These are phyloP conservation scores for Choloepus hoffmanni DNA, from an alignment of 2,113 vertebrate genomes.

Conservation along the genomic window DNA sequence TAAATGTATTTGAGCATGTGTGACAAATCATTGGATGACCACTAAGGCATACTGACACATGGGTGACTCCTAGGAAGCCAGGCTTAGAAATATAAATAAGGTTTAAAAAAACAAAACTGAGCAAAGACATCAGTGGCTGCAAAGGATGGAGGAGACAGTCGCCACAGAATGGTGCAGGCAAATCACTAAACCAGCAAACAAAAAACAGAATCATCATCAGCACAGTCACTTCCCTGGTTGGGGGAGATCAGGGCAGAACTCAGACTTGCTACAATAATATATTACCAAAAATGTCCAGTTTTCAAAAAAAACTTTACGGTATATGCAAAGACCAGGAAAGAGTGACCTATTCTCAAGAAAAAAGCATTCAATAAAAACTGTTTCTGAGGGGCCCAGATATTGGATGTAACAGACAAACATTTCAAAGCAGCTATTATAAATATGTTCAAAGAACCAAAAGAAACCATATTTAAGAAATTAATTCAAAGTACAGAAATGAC, in stretches of 20 bases:
- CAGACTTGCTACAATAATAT: not conserved
- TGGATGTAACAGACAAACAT: no score
- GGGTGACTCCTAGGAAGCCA: not conserved
- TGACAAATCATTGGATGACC: not conserved
- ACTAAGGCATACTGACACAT: not conserved
- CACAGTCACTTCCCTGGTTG: not conserved
- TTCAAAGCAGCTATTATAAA: no score
- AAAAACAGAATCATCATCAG: not conserved
- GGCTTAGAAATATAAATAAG: not conserved
- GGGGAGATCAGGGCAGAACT: not conserved
- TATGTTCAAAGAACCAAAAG: no score
- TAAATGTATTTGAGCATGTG: not conserved
- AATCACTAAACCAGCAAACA: not conserved
- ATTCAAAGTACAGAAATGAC: no score
- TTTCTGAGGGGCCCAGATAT: not conserved
- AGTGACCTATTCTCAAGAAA: not conserved
- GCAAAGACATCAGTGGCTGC: not conserved
- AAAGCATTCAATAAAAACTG: not conserved
- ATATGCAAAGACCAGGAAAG: not conserved
- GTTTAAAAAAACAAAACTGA: not conserved
- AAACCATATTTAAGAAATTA: no score
- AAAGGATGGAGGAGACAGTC: not conserved
- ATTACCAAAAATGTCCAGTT: slow-evolving; percentile 3
- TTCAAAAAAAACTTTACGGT: not conserved
- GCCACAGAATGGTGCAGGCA: not conserved